Conservation (phyloP, 1,140 invertebrate species). For the Sitobion miscanthi region DNA sequence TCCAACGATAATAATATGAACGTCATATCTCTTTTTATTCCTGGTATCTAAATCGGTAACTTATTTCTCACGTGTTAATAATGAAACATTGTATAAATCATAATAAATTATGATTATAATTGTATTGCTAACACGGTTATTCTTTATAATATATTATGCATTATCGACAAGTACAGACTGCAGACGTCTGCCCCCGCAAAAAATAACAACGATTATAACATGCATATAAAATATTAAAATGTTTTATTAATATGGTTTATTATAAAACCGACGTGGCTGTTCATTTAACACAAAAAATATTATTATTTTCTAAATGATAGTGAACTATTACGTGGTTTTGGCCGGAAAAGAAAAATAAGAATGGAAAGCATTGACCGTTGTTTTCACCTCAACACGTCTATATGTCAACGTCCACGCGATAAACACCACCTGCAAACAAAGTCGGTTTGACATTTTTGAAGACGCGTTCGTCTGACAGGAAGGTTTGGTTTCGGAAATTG, state of each 20-base stretch:
- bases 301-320: not conserved
- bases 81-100: not conserved
- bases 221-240: not conserved
- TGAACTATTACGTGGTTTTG: not conserved
- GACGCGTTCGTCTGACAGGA: not conserved
- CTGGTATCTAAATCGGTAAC: not conserved
- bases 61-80: not conserved
- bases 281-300: not conserved
- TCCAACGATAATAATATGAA: not conserved
- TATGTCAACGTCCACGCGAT: not conserved
- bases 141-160: not conserved
- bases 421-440: not conserved
- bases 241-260: not conserved
- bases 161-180: not conserved
- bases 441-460: not conserved
- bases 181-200: not conserved
- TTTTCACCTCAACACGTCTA: not conserved
- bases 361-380: not conserved
- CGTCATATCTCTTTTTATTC: not conserved
- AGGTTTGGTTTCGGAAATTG: not conserved
- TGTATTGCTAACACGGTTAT: not conserved
- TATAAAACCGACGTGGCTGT: not conserved
- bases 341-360: not conserved
- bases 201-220: not conserved
- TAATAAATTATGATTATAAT: not conserved